A percentile compares a stretch with the other conserved stretches of the same genome.
Conservation (phyloP, 1,140 invertebrate species). For the Tetramorium parvispinum region DNA sequence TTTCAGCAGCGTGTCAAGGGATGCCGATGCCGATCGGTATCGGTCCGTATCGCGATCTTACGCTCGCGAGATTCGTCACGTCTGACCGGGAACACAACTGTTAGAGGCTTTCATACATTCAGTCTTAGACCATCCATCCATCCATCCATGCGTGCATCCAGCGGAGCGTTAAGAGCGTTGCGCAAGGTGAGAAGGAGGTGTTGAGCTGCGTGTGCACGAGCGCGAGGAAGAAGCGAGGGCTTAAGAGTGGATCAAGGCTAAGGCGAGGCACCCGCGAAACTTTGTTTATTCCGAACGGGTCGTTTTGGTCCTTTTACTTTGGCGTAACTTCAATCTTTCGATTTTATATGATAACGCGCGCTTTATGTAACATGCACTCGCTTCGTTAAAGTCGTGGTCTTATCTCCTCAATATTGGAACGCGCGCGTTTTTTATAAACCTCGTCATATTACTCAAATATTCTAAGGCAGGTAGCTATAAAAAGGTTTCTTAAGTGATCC, state of each 20-base stretch:
- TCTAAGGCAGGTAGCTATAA: not conserved
- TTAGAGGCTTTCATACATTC: slow-evolving; percentile 45
- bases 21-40: not conserved
- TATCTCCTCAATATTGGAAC: not conserved
- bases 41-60: slow-evolving; percentile 3
- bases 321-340: slow-evolving; percentile 31
- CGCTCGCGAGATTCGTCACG: slow-evolving; percentile 21
- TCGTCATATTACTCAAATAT: not conserved
- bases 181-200: slow-evolving; percentile 32
- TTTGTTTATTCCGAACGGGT: slow-evolving; percentile 31
- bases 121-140: slow-evolving; percentile 32
- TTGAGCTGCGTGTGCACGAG: not conserved
- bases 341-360: slow-evolving; percentile 52
- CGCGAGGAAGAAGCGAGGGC: slow-evolving; percentile 50
- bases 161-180: slow-evolving; percentile 34
- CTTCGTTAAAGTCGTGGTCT: not conserved
- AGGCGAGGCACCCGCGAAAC: slow-evolving; percentile 66
- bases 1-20: not conserved
- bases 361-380: slow-evolving; percentile 39
- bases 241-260: slow-evolving; percentile 80
- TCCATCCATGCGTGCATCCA: slow-evolving; percentile 34
- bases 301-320: slow-evolving; percentile 41
- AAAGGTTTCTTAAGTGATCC: not conserved
- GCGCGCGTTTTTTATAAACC: slow-evolving; percentile 1
- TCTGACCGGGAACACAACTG: slow-evolving; percentile 22